Base-by-base conservation (phyloP, 2,113 vertebrate genomes). In the Hippoglossus stenolepis region DNA sequence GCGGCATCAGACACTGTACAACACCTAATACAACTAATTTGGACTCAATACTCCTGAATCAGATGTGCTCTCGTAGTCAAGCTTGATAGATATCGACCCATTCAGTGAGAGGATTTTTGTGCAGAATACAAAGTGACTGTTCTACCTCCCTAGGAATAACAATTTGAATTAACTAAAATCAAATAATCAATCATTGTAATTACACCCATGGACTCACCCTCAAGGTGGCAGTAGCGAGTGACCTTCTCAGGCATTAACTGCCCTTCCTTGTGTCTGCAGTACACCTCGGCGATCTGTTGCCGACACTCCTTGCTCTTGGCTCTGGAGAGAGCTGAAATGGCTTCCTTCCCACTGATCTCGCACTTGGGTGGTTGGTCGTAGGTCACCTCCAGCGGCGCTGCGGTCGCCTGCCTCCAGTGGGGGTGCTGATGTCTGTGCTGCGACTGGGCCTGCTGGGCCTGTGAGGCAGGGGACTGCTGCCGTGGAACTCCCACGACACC, bases 301-400 rank as follows among this genome's bases (percentile, higher is more conserved):
- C 95, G 95, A 57, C 98, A 99, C 87, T 95, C 96, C 82, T 96
- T 94, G 70, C 96, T 96, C 85, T 96, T 97, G 28, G 97, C 89
- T 0, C 98, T 94, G 73, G 97, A 96, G 65, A 99, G 93, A 43
- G 98, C 98, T 0, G 98, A 99, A 85, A 98, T 94, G 2, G 97
- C 98, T 87, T 99, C 98, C 87, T 99, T 99, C 77, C 98, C 98
- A 0, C 95, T 95, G 83, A 99, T 97, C 89, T 99, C 98, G 2
- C 98, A 99, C 89, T 94, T 95, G 1, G 96, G 96, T 0, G 93
- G 92, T 10, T 96, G 96, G 51, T 99, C 96, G 0, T 96, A 94
- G 12, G 92, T 94, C 73, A 95, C 83, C 54, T 97, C 96, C 0
- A 95, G 68, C 54, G 94, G 80, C 1, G 90, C 80, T 2, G 82